Conservation (phyloP, 2,888 invertebrate species). For the Cheilosia pagana region DNA sequence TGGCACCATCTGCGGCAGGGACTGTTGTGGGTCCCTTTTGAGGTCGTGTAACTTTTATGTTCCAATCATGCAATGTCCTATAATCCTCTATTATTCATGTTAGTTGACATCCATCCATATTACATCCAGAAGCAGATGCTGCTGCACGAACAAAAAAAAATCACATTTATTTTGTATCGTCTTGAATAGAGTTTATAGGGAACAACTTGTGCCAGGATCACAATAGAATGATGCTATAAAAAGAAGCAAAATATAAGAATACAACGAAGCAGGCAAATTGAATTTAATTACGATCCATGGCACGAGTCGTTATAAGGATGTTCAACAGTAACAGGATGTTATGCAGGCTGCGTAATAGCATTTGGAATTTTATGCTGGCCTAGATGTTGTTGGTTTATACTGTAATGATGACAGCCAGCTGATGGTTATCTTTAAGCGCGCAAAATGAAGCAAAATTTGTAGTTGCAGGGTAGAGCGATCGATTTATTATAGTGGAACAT, state of each 20-base stretch:
- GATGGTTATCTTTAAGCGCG: constrained; percentile 36
- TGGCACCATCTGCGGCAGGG: constrained; percentile 2
- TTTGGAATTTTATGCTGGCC: constrained; percentile 59
- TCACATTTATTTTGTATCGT: constrained; percentile 22
- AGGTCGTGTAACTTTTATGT: not conserved
- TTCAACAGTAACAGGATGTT: constrained; percentile 41
- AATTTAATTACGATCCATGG: constrained; percentile 66
- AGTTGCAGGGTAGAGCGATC: constrained; percentile 11
- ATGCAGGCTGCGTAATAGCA: constrained; percentile 62
- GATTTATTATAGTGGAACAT: constrained; percentile 23
- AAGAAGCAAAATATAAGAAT: not conserved
- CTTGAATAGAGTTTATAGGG: not conserved
- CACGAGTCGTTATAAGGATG: constrained; percentile 32
- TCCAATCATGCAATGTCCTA: constrained; percentile 49
- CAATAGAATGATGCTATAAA: not conserved
- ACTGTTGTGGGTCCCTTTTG: not conserved
- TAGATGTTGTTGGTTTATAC: constrained; percentile 13
- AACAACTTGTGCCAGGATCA: constrained; percentile 14
- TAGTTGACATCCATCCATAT: constrained; percentile 28
- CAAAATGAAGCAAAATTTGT: constrained; percentile 8
- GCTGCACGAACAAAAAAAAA: constrained; percentile 6
- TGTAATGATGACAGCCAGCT: constrained; percentile 44
- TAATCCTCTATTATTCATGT: constrained; percentile 39
- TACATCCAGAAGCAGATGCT: constrained; percentile 14
- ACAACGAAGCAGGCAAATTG: constrained; percentile 50